A percentile compares a stretch with the other conserved stretches of the same genome.
phyloP scores from a whole-genome alignment of 1,140 invertebrate genomes.

The Heliothis virescens region DNA sequence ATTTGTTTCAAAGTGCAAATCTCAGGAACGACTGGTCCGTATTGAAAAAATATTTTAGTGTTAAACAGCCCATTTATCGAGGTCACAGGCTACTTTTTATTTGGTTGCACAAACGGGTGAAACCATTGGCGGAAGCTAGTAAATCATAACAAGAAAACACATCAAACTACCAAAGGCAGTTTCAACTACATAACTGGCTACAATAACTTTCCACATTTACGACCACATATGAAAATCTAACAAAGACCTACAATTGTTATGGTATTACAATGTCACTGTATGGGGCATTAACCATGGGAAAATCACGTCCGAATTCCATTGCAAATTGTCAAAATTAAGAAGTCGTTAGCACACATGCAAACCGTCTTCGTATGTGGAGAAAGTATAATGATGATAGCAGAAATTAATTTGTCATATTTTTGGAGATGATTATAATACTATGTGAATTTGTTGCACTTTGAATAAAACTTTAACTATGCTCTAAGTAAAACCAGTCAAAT shows the following conservation, averaged over 20 bases:
- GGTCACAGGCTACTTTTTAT: too few species aligned
- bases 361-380: background rate
- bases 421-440: background rate
- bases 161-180: too few species aligned
- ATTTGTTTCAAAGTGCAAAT: too few species aligned
- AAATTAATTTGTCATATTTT: background rate
- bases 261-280: background rate
- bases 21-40: too few species aligned
- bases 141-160: too few species aligned
- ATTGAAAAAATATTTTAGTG: too few species aligned
- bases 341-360: background rate
- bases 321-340: constrained; percentile 8
- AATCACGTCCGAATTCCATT: background rate
- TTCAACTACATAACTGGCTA: too few species aligned
- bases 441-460: background rate
- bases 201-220: background rate
- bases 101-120: too few species aligned
- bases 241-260: background rate
- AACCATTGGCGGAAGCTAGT: too few species aligned
- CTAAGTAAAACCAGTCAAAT: too few species aligned
- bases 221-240: background rate
- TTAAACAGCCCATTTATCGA: too few species aligned
- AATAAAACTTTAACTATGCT: too few species aligned
- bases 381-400: background rate
- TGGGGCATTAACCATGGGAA: constrained; percentile 17